These are phyloP conservation scores for Allophyes oxyacanthae DNA, from an alignment of 2,888 invertebrate genomes.

Conservation along the genomic window DNA sequence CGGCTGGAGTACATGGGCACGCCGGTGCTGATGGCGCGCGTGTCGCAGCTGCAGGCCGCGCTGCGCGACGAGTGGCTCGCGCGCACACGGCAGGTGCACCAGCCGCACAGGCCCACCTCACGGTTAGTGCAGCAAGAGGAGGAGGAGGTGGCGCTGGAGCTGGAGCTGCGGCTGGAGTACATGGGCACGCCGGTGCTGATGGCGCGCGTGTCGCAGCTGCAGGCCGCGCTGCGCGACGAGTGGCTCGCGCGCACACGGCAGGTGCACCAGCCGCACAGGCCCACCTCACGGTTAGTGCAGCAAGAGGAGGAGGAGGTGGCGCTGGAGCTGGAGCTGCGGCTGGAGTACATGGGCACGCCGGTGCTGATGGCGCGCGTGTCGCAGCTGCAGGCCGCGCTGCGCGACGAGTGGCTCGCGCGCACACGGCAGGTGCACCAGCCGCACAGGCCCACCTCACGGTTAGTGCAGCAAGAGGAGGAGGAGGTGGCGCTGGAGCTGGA, in stretches of 20 bases:
- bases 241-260: constrained; percentile 87
- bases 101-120: constrained; percentile 56
- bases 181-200: constrained; percentile 97
- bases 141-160: constrained; percentile 80
- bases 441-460: constrained; percentile 58
- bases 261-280: constrained; percentile 49
- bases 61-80: constrained; percentile 95
- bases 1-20: constrained; percentile 99
- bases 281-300: constrained; percentile 52
- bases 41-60: constrained; percentile 94
- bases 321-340: constrained; percentile 94
- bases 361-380: constrained; percentile 96
- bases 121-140: constrained; percentile 31
- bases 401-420: constrained; percentile 93
- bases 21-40: constrained; percentile 93
- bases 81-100: constrained; percentile 39
- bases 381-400: constrained; percentile 93
- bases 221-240: constrained; percentile 95
- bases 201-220: constrained; percentile 95
- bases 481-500: not conserved
- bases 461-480: not conserved
- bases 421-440: constrained; percentile 44
- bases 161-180: constrained; percentile 98
- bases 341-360: constrained; percentile 99
- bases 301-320: not conserved